A percentile compares a stretch with the other conserved stretches of the same genome.
Conservation (phyloP, 2,113 vertebrate species). For the Condylura cristata region DNA sequence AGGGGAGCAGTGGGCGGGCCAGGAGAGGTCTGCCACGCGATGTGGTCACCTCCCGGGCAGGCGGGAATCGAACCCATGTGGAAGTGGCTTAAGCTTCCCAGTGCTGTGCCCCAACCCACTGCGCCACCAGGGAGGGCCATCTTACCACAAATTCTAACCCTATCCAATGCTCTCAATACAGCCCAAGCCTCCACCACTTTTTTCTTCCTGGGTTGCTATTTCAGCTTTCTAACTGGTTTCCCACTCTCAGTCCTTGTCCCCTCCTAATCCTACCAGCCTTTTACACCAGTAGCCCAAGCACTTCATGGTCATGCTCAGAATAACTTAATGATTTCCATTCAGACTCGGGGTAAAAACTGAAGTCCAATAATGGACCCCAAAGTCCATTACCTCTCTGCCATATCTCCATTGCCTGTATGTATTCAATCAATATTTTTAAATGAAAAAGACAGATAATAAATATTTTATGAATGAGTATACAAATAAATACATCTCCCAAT, state of each 20-base stretch:
- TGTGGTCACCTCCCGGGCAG: no score
- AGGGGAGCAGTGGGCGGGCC: no score
- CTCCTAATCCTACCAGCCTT: fast-evolving
- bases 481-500: background rate
- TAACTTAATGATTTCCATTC: background rate
- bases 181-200: background rate
- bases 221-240: background rate
- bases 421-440: background rate
- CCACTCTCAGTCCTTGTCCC: background rate
- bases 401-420: background rate
- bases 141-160: background rate
- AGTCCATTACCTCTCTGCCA: background rate
- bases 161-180: background rate
- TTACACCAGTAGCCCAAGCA: background rate
- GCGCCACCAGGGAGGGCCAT: no score
- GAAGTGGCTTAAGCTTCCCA: no score
- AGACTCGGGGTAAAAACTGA: background rate
- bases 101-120: no score
- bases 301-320: background rate
- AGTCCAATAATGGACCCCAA: no score
- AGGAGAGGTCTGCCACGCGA: no score
- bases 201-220: background rate
- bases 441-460: background rate
- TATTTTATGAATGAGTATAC: background rate
- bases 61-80: no score